These are phyloP conservation scores for Syrrhaptes paradoxus DNA, from an alignment of 2,113 vertebrate species.

Conservation along the genomic window DNA sequence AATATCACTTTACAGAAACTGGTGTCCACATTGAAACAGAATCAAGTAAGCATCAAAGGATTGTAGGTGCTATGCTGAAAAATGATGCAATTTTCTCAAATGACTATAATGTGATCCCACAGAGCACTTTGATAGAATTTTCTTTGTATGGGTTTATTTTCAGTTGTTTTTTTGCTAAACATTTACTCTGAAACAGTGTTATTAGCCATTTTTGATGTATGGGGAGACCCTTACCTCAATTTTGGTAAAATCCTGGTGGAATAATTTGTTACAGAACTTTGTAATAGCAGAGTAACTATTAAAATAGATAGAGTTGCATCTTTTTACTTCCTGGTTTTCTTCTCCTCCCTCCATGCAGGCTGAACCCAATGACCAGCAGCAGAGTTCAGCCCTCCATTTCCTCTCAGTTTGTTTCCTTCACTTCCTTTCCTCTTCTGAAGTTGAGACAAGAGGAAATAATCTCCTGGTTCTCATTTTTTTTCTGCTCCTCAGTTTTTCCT, in stretches of 20 bases:
- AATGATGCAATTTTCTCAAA: not conserved
- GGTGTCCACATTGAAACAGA: constrained; percentile 94
- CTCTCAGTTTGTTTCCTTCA: not conserved
- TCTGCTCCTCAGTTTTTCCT: not conserved
- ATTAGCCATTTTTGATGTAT: not conserved
- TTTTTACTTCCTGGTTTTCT: not conserved
- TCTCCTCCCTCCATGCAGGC: not conserved
- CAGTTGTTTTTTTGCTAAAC: not conserved
- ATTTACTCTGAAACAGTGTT: not conserved
- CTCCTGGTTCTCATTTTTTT: fast-evolving
- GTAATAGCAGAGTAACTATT: not conserved
- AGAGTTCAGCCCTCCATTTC: not conserved
- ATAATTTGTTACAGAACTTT: not conserved
- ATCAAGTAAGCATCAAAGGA: constrained; percentile 81
- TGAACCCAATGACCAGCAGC: fast-evolving
- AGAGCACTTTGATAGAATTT: not conserved
- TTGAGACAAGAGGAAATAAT: not conserved
- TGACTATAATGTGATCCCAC: fast-evolving
- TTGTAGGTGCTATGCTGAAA: not conserved
- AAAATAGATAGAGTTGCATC: not conserved
- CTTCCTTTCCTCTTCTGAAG: not conserved
- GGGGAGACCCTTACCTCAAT: not conserved
- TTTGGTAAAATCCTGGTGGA: not conserved
- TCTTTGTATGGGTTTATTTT: not conserved
- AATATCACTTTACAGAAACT: constrained; percentile 97